These are phyloP conservation scores for human DNA, from an alignment of 2,113 vertebrate species.

Conservation along the genomic window DNA sequence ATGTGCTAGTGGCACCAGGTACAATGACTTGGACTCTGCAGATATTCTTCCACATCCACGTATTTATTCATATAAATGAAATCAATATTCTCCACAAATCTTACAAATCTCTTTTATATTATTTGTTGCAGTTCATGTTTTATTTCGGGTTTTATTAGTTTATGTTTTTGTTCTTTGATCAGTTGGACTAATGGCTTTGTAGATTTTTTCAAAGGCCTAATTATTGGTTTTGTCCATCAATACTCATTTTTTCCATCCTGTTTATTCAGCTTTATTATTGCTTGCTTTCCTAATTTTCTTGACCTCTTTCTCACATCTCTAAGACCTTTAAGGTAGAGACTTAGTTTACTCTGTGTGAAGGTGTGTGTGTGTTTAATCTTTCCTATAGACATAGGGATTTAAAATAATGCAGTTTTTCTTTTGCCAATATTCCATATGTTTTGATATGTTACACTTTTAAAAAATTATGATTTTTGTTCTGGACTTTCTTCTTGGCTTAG, in stretches of 20 bases:
- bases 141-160: slow-evolving; percentile 37
- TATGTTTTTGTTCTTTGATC: slow-evolving; percentile 52
- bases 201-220: slow-evolving; percentile 42
- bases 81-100: not conserved
- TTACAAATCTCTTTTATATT: not conserved
- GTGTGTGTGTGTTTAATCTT: not conserved
- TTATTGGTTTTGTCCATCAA: slow-evolving; percentile 65
- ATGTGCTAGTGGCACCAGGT: too few species aligned
- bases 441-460: not conserved
- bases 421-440: not conserved
- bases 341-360: not conserved
- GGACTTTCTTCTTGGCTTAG: not conserved
- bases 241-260: slow-evolving; percentile 17
- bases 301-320: not conserved
- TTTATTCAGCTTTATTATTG: slow-evolving; percentile 47
- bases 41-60: not conserved
- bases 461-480: not conserved
- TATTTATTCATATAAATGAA: slow-evolving; percentile 6
- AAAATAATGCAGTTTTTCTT: not conserved
- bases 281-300: not conserved
- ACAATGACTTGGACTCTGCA: not conserved
- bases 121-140: slow-evolving; percentile 5
- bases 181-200: slow-evolving; percentile 48
- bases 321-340: not conserved
- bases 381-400: not conserved